These are phyloP conservation scores for Andrena bicolor DNA, from an alignment of 2,888 invertebrate genomes.

Conservation along the genomic window DNA sequence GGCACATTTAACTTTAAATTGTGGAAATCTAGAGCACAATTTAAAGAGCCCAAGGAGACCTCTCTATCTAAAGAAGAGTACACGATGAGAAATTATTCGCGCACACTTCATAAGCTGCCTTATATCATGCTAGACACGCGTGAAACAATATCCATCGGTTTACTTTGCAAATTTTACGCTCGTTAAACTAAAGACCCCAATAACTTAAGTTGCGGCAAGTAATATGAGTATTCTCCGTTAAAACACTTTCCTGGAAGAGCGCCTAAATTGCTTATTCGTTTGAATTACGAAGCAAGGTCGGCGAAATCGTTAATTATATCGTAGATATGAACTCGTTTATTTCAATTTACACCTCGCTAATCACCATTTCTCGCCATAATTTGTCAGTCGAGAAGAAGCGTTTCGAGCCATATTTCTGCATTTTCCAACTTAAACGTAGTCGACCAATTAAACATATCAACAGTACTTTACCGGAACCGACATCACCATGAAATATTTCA, in stretches of 20 bases:
- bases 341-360: conserved; percentile 13
- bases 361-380: conserved; percentile 10
- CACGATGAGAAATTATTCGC: neutral
- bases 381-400: neutral
- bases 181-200: neutral
- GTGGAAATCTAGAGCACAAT: neutral
- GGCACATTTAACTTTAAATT: neutral
- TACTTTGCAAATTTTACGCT: neutral
- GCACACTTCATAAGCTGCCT: neutral
- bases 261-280: conserved; percentile 22
- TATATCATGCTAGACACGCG: neutral
- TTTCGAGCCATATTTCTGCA: neutral
- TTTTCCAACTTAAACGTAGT: neutral
- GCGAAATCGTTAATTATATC: conserved; percentile 15
- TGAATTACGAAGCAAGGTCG: conserved; percentile 9
- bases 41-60: neutral
- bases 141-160: neutral
- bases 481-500: neutral
- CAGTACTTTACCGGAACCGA: neutral
- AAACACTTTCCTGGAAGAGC: neutral
- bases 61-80: neutral
- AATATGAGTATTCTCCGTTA: conserved; percentile 6
- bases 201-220: neutral
- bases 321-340: conserved; percentile 16
- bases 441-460: neutral